Evolutionary conservation across 2,113 vertebrate species (phyloP).

Genomic region (western clawed frog (Xenopus tropicalis)): UCB_Xtro_10.0 CM004443.2:183224001-183224500

Average conservation of each 20-base stretch:
- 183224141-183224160: constrained; percentile 76
- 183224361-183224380: neutral
- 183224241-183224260: constrained; percentile 60
- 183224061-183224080: constrained; percentile 66
- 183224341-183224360: constrained; percentile 10
- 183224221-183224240: constrained; percentile 62
- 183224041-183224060: constrained; percentile 59
- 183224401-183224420: neutral
- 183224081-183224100: constrained; percentile 78
- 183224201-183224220: constrained; percentile 80
- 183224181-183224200: constrained; percentile 76
- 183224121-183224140: constrained; percentile 70
- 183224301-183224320: constrained; percentile 41
- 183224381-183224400: neutral
- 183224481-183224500: too few relatives aligned
- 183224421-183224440: neutral
- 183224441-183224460: neutral
- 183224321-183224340: constrained; percentile 4
- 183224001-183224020: constrained; percentile 56
- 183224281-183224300: constrained; percentile 58
- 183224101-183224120: constrained; percentile 73
- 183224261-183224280: constrained; percentile 56
- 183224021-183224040: constrained; percentile 59
- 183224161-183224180: constrained; percentile 84
- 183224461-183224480: too few relatives aligned